Base-by-base conservation (phyloP, 2,797 vertebrate genomes). In the Labroides dimidiatus region DNA sequence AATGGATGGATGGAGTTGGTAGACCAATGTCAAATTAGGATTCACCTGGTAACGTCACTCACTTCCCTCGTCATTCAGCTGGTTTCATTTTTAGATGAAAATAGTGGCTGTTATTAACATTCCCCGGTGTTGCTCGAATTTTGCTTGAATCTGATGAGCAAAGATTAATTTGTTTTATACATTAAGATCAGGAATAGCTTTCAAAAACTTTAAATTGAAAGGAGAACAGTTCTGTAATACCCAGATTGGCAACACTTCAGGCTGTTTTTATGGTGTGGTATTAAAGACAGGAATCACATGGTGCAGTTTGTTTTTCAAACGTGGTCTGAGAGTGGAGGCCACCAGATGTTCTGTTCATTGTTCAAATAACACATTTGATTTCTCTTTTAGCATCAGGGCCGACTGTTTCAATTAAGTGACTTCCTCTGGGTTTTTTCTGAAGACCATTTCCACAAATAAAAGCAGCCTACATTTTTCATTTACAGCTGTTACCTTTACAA, bases 211-310 rank as follows among this genome's bases (percentile, higher is more conserved):
- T 19, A 19, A 51, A 52, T 16, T 12, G 42, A 43, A 48, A 57
- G 17, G 11, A 62, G 36, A 10, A 43, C 0, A 23, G 10, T 16
- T 27, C 30, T 27, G 24, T 54, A 56, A 73, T 27, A 71, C 64
- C 60, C 16, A 73, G 39, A 63, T 63, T 4, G 37, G 17, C 10
- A 24, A 33, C 21, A 30, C 67, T 53, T 52, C 7, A 53, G 45
- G 65, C 39, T 49, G 23, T 43, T 56, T 19, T 19, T 68, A 2
- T 55, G 24, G 2, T 6, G 19, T 19, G n/a, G 20, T 37, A 37
- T 70, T 10, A 84, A 81, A 77, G 45, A 44, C 58, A 12, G 15
- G 13, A 42, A n/a, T 15, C 19, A 0, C 20, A 20, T 57, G 21
- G 17, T 21, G 12, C 8, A 20, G 20, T 4, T 27, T 12, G 30